Base-by-base conservation (phyloP, 2,888 invertebrate species). In the Thymelicus lineola region DNA sequence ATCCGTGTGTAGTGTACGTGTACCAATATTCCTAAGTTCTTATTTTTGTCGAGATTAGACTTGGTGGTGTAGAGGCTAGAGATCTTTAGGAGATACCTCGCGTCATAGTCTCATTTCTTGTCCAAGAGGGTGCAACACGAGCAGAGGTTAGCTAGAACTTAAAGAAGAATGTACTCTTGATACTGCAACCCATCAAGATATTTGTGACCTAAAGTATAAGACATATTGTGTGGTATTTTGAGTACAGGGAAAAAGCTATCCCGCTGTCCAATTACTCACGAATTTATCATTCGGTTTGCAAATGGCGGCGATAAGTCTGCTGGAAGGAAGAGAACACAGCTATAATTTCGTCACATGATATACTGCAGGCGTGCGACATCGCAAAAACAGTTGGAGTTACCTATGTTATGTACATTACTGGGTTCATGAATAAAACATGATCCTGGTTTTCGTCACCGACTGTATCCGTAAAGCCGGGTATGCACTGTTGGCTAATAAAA, bases 361-460 rank as follows among this genome's bases (percentile, higher is more conserved):
- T 76, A 76, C 74, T 74, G 66, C 74, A 75, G 76, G 76, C 77
- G 77, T 79, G 74, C 73, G 74, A 77, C 76, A 59, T 78, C 76
- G 79, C 80, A 75, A 79, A 79, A 79, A 79, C 78, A 82, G 76
- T 70, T 72, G 46, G 69, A 64, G 62, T 36, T 61, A 68, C 66
- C 46, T 61, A 68, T 59, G 45, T 57, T 62, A 68, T 68, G 68
- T 77, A 79, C 79, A 81, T 80, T 79, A 79, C 75, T 48, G 45
- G 38, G 70, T 75, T 81, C 80, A 86, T 86, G 85, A 86, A 86
- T 86, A 84, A 84, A 78, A 85, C 82, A 86, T 84, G 75, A 72
- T 70, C 58, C 61, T 61, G 73, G 72, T 74, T 72, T 74, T 71
- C 76, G 72, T 75, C 72, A 62, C 68, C 66, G 70, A 59, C 72